A percentile compares a stretch with the other conserved stretches of the same genome.
These are phyloP conservation scores for Erinaceus europaeus DNA, from an alignment of 2,113 vertebrate species.

Conservation along the genomic window DNA sequence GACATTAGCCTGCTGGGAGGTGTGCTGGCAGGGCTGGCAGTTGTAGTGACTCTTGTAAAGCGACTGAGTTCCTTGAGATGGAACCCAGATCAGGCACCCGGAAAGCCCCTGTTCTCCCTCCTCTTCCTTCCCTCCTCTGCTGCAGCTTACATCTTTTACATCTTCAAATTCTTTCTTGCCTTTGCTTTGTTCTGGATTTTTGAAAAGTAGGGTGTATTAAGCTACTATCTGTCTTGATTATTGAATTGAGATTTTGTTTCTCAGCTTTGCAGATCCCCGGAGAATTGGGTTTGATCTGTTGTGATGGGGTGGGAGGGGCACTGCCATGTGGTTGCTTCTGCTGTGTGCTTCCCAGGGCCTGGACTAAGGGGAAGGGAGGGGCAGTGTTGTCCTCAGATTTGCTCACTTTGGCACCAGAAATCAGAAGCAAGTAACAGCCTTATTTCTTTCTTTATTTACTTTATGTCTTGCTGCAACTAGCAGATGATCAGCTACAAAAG, in stretches of 20 bases:
- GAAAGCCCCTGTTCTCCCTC: neutral
- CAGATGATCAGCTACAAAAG: neutral
- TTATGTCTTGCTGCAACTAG: neutral
- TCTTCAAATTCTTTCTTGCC: neutral
- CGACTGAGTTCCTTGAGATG: neutral
- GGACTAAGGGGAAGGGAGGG: neutral
- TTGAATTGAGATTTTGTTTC: neutral
- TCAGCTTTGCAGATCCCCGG: neutral
- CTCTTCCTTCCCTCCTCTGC: neutral
- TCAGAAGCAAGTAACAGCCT: neutral
- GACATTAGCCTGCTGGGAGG: neutral
- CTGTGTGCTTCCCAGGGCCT: neutral
- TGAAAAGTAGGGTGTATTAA: neutral
- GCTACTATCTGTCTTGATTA: neutral
- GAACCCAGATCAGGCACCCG: neutral
- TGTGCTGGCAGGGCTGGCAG: neutral
- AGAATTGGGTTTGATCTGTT: neutral
- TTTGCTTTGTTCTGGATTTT: neutral
- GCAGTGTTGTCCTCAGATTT: neutral
- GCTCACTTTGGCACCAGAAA: no score
- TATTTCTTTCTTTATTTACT: neutral
- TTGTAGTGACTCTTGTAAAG: neutral
- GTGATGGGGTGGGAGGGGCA: neutral
- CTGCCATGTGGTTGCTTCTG: neutral
- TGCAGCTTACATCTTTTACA: neutral